Evolutionary conservation across 2,888 invertebrate species (phyloP).

Genomic region (Phasia obesa): DNA sequence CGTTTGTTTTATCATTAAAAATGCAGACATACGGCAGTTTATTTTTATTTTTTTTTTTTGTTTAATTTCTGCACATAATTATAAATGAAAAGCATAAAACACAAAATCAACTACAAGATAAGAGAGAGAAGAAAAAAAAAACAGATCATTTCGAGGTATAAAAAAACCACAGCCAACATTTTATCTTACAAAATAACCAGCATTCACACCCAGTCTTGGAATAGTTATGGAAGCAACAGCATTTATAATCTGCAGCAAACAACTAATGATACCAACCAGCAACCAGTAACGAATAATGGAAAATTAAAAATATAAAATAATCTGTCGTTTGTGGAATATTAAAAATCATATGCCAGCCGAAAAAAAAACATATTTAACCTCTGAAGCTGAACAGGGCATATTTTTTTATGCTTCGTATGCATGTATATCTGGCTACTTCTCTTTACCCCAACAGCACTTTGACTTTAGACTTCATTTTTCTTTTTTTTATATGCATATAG

Average conservation of each 20-base stretch:
- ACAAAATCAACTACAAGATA: conserved; percentile 45
- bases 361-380: conserved; percentile 40
- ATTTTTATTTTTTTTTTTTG: not conserved
- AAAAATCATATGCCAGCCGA: conserved; percentile 50
- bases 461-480: conserved; percentile 19
- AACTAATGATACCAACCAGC: conserved; percentile 48
- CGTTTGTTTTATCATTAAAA: conserved; percentile 63
- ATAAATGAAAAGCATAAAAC: conserved; percentile 42
- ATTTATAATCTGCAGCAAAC: conserved; percentile 28
- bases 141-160: conserved; percentile 24
- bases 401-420: not conserved
- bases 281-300: conserved; percentile 34
- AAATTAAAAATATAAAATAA: conserved; percentile 57
- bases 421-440: not conserved
- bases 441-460: conserved; percentile 19
- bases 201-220: conserved; percentile 54
- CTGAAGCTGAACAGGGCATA: conserved; percentile 21
- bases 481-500: too few species aligned
- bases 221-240: conserved; percentile 16
- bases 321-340: conserved; percentile 53
- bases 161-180: conserved; percentile 39
- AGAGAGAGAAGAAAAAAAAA: conserved; percentile 15
- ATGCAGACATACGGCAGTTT: conserved; percentile 51
- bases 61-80: conserved; percentile 43
- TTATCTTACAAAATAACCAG: conserved; percentile 47